Evolutionary conservation across 2,888 invertebrate genomes (phyloP).

Genomic region (Tetrapedia diversipes): DNA sequence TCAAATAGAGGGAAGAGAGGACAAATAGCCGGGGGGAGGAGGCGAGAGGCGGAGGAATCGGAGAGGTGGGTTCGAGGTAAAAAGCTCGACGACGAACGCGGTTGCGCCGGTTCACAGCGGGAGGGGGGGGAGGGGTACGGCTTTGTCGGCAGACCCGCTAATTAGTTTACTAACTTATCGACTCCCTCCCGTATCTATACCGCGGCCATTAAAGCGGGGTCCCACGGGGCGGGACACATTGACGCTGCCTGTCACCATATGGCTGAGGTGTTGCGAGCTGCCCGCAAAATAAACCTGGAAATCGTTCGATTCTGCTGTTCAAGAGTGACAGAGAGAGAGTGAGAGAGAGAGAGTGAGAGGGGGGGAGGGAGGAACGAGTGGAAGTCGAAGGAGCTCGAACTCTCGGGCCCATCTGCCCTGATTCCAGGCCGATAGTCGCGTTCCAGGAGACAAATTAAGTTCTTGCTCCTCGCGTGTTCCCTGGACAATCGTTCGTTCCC

Average conservation of each 20-base stretch:
- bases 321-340: background rate
- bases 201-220: conserved; percentile 46
- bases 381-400: conserved; percentile 29
- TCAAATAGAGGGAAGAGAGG: conserved; percentile 68
- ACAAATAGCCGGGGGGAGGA: conserved; percentile 69
- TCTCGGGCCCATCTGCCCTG: conserved; percentile 72
- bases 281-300: conserved; percentile 68
- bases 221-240: conserved; percentile 66
- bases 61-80: conserved; percentile 71
- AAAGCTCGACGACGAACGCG: conserved; percentile 77
- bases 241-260: conserved; percentile 74
- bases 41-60: conserved; percentile 62
- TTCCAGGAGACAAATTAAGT: conserved; percentile 80
- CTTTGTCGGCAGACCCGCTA: conserved; percentile 82
- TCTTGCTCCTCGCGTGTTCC: conserved; percentile 74
- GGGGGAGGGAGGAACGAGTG: conserved; percentile 14
- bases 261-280: conserved; percentile 72
- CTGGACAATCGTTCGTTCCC: conserved; percentile 66
- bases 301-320: conserved; percentile 65
- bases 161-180: conserved; percentile 83
- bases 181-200: conserved; percentile 76
- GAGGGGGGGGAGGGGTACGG: conserved; percentile 70
- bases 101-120: conserved; percentile 67
- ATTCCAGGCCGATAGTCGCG: conserved; percentile 76
- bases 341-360: background rate